These are phyloP conservation scores for Bombus confusus DNA, from an alignment of 1,140 invertebrate species.

Conservation along the genomic window DNA sequence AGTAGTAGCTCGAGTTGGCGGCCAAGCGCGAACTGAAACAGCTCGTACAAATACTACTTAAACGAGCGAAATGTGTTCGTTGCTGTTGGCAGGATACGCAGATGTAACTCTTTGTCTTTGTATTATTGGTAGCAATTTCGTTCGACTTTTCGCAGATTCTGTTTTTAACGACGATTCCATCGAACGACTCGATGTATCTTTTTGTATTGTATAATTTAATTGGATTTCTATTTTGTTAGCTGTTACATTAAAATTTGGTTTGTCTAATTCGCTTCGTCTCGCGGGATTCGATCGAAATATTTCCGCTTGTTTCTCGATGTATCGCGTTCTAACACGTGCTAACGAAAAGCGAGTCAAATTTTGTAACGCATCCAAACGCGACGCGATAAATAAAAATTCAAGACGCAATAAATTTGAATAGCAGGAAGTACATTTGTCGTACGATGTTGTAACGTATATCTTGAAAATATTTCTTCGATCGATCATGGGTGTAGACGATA, in stretches of 20 bases:
- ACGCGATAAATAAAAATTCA: no score
- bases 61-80: neutral
- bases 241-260: no score
- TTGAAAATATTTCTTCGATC: neutral
- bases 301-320: no score
- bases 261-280: no score
- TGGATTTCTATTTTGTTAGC: no score
- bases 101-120: neutral
- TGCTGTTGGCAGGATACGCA: neutral
- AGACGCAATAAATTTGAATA: neutral
- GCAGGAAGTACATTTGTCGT: neutral
- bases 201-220: no score
- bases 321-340: no score
- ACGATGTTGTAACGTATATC: neutral
- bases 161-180: no score
- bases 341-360: no score
- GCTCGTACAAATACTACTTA: neutral
- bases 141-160: no score
- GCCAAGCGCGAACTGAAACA: neutral
- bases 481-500: neutral
- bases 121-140: neutral
- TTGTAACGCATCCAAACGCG: no score
- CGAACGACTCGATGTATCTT: rapidly evolving
- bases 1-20: constrained; percentile 11
- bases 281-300: no score